Evolutionary conservation across 2,888 invertebrate species (phyloP).

Genomic region (Danaus chrysippus): DNA sequence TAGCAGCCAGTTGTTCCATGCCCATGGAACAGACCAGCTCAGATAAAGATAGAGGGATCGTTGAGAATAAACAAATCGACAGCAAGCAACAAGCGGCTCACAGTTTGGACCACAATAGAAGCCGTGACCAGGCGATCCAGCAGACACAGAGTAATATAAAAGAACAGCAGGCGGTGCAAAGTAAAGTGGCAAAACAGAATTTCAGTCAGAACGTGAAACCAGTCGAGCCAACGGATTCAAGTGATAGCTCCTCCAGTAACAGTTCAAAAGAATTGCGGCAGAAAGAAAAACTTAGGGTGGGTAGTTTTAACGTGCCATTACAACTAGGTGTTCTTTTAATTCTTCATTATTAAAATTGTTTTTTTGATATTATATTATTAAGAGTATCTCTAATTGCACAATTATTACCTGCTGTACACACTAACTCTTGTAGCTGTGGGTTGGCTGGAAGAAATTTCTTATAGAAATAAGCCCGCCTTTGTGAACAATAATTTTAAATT

Average conservation of each 20-base stretch:
- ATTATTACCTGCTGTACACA: no score
- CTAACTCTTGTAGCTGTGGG: no score
- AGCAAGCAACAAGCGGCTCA: constrained; percentile 14
- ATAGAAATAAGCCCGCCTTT: no score
- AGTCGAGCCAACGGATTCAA: constrained; percentile 34
- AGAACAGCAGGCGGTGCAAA: background rate
- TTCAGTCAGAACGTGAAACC: constrained; percentile 17
- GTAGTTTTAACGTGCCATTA: background rate
- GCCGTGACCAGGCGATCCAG: background rate
- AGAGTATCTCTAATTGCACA: no score
- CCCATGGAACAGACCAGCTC: background rate
- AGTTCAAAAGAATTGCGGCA: constrained; percentile 34
- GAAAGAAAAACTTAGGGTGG: constrained; percentile 46
- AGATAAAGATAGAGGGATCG: background rate
- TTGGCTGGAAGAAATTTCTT: no score
- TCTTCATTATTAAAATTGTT: no score
- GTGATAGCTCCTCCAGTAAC: constrained; percentile 48
- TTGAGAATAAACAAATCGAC: background rate
- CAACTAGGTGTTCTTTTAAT: background rate
- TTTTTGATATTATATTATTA: no score
- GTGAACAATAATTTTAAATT: no score
- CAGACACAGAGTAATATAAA: constrained; percentile 10
- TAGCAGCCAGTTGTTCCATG: no score
- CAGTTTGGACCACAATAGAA: background rate
- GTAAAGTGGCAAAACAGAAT: constrained; percentile 11